phyloP scores from a whole-genome alignment of 1,140 invertebrate genomes.

The Atopsyche davidsoni region DNA sequence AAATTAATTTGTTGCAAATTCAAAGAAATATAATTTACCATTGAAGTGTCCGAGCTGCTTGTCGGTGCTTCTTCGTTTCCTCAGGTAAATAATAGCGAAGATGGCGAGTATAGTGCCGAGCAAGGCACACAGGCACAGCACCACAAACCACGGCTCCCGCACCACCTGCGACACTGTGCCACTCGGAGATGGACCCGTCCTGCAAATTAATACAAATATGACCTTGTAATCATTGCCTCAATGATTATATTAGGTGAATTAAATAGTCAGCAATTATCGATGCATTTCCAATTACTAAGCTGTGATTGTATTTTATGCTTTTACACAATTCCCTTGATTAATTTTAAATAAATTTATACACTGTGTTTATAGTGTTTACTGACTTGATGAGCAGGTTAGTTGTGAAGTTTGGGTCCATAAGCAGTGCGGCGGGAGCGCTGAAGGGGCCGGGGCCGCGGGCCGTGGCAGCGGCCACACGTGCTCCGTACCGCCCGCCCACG shows the following conservation, averaged over 20 bases:
- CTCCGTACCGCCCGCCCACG: slow-evolving; percentile 54
- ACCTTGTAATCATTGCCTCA: not conserved
- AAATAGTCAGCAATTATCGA: too few relatives aligned
- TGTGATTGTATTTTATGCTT: not conserved
- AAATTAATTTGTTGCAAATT: too few relatives aligned
- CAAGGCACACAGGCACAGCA: slow-evolving; percentile 55
- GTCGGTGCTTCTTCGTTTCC: slow-evolving; percentile 43
- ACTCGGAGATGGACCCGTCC: slow-evolving; percentile 21
- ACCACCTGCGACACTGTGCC: slow-evolving; percentile 33
- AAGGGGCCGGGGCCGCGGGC: slow-evolving; percentile 54
- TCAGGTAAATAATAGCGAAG: slow-evolving; percentile 36
- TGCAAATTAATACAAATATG: too few relatives aligned
- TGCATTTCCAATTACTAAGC: too few relatives aligned
- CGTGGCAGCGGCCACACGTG: slow-evolving; percentile 60
- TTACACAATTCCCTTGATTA: not conserved
- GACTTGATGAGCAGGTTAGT: slow-evolving; percentile 30
- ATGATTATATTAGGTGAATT: not conserved
- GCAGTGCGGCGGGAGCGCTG: slow-evolving; percentile 47
- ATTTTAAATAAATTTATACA: not conserved
- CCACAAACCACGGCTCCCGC: slow-evolving; percentile 62
- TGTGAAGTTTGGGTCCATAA: slow-evolving; percentile 50
- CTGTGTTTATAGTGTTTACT: slow-evolving; percentile 16
- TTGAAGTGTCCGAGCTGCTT: slow-evolving; percentile 49
- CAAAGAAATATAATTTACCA: slow-evolving; percentile 30
- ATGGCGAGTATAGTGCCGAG: slow-evolving; percentile 53